These are phyloP conservation scores for Baccha elongata DNA, from an alignment of 2,888 invertebrate species.

Conservation along the genomic window DNA sequence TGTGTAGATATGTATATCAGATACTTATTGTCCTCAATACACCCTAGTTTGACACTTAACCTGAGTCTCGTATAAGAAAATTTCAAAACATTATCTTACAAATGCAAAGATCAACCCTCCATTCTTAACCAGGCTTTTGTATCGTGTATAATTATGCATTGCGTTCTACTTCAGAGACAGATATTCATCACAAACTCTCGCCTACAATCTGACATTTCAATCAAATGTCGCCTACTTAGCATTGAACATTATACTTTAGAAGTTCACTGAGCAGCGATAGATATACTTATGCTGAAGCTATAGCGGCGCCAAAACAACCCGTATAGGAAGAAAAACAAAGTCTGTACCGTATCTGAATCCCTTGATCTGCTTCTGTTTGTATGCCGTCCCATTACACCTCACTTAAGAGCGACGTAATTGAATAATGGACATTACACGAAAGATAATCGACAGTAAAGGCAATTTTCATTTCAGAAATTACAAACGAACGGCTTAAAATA, in stretches of 20 bases:
- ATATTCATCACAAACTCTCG: slow-evolving; percentile 27
- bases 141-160: slow-evolving; percentile 34
- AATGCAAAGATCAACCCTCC: background rate
- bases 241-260: slow-evolving; percentile 31
- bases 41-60: slow-evolving; percentile 21
- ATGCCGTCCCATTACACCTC: slow-evolving; percentile 11
- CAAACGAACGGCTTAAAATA: slow-evolving; percentile 52
- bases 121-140: background rate
- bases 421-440: slow-evolving; percentile 65
- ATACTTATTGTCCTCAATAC: background rate
- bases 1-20: background rate
- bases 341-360: slow-evolving; percentile 23
- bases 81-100: background rate
- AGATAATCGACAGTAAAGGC: slow-evolving; percentile 54
- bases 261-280: slow-evolving; percentile 17
- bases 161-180: slow-evolving; percentile 10
- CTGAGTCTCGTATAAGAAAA: background rate
- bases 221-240: slow-evolving; percentile 64
- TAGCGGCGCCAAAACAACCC: slow-evolving; percentile 16
- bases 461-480: slow-evolving; percentile 60
- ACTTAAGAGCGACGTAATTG: slow-evolving; percentile 52
- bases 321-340: slow-evolving; percentile 29
- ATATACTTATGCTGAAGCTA: background rate
- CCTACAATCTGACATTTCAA: slow-evolving; percentile 53
- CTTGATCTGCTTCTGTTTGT: slow-evolving; percentile 36